Percentiles rank a stretch among this genome's conserved stretches.
These are phyloP conservation scores for Aphodius granarius DNA, from an alignment of 2,888 invertebrate species.

Conservation along the genomic window DNA sequence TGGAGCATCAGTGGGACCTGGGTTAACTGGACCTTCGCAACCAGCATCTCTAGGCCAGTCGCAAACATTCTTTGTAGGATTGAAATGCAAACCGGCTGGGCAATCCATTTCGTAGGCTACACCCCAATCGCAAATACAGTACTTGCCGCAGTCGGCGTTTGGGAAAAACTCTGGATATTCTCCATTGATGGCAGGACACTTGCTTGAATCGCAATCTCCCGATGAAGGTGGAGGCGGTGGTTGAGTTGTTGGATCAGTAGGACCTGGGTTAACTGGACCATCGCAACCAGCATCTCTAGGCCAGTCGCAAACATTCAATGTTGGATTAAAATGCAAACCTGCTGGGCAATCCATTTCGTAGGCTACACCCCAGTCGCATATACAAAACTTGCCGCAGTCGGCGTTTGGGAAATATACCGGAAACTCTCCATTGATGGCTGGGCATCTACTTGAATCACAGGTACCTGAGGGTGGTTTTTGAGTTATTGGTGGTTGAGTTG, in stretches of 20 bases:
- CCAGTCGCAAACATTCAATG: too few species aligned
- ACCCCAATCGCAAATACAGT: slow-evolving; percentile 27
- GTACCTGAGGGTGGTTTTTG: not conserved
- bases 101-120: slow-evolving; percentile 21
- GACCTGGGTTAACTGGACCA: too few species aligned
- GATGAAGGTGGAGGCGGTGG: not conserved
- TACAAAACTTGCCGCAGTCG: too few species aligned
- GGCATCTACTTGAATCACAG: too few species aligned
- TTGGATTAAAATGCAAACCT: too few species aligned
- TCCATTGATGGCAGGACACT: not conserved
- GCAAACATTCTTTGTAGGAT: slow-evolving; percentile 15
- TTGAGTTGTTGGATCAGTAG: not conserved
- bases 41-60: slow-evolving; percentile 20
- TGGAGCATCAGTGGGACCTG: too few species aligned
- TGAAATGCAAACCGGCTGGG: slow-evolving; percentile 22
- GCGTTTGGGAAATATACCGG: too few species aligned
- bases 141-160: slow-evolving; percentile 13
- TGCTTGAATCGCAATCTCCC: not conserved
- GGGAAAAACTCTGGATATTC: not conserved
- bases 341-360: too few species aligned
- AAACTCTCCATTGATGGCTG: too few species aligned
- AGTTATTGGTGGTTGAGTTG: not conserved
- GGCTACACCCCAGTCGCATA: too few species aligned
- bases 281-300: too few species aligned
- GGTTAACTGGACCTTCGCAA: not conserved